Base-by-base conservation (phyloP, 2,888 invertebrate genomes). In the Vanessa cardui region DNA sequence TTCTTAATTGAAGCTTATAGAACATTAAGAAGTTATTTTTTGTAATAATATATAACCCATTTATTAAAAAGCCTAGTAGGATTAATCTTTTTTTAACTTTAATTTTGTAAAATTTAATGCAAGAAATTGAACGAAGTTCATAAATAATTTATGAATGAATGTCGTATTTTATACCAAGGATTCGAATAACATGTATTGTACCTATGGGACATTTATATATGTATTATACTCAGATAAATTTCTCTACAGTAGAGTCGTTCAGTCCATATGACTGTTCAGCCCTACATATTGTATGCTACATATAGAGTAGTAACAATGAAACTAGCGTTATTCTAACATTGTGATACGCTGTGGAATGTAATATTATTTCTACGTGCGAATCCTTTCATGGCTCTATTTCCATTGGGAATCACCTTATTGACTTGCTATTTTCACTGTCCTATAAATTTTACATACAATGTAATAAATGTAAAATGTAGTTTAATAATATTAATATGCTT, bases 311-410 rank as follows among this genome's bases (percentile, higher is more conserved):
- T 31, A 31, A 50, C 26, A 66, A 56, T 61, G 54, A 47, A 66
- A 66, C 54, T 15, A 47, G 39, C 33, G 61, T 61, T 66, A 66
- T 56, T 66, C 39, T 61, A 56, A 47, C 60, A 60, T 54, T 33
- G 59, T 49, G 26, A 49, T 65, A 68, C 58, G 65, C 61, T 1
- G 18, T 44, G 61, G 65, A 68, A 65, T 65, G 65, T 45, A 58
- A 65, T 68, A 70, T 62, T 18, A 33, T 44, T 52, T 16, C 50
- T 59, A 70, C 68, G 68, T 70, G 68, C 44, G 59, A 50, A 20
- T 70, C 68, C 70, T 68, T 70, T 64, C 62, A 68, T 60, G 49
- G 50, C 59, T 26, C 58, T 62, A 68, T 65, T 62, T 62, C 68
- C 65, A 68, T 62, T 61, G 70, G 64, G 70, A 68, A 64, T 70